Base-by-base conservation (phyloP, 2,797 vertebrate genomes). In the Sebastes alutus region DNA sequence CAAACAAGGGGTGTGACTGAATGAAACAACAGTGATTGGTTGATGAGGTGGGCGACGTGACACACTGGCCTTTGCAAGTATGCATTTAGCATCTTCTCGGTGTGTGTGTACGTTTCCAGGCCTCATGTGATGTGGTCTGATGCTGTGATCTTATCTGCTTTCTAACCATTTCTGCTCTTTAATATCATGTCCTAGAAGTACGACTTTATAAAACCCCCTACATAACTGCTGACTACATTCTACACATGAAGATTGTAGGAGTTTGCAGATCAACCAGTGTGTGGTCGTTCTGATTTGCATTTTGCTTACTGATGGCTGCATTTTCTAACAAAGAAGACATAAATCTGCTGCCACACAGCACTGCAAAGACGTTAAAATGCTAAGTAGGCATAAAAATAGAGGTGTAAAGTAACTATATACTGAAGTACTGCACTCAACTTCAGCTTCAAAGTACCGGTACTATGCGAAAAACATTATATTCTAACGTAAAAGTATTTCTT, bases 211-310 rank as follows among this genome's bases (percentile, higher is more conserved):
- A 27, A 52, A 29, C 2, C 6, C 0, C n/a, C 7, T n/a, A 5
- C 5, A 25, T 59, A 23, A 35, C n/a, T 14, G 27, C n/a, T 96
- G 81, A 97, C 97, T 96, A 97, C 3, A 89, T 90, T 95, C 95
- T 95, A 63, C 97, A 96, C 79, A 96, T 91, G 72, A 97, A 86
- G 49, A 90, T 77, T 75, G 97, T 94, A 0, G 64, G 14, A 25
- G 96, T 96, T 55, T 97, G 77, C 8, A 98, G 92, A 5, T 49
- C 35, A 49, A 16, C 58, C 58, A 30, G 25, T 60, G 4, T 7
- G 6, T 30, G 42, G 12, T 20, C 6, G 8, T 25, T 23, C 33
- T 16, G n/a, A 25, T 38, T 23, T 23, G 33, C 20, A 32, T 65
- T 72, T 46, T n/a, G 49, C 7, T 23, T n/a, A 6, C 30, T 38